Evolutionary conservation across 2,797 vertebrate species (phyloP), one percentile per base, ranked within the genome.

Genomic region (Tenualosa thibaudeaui): DNA sequence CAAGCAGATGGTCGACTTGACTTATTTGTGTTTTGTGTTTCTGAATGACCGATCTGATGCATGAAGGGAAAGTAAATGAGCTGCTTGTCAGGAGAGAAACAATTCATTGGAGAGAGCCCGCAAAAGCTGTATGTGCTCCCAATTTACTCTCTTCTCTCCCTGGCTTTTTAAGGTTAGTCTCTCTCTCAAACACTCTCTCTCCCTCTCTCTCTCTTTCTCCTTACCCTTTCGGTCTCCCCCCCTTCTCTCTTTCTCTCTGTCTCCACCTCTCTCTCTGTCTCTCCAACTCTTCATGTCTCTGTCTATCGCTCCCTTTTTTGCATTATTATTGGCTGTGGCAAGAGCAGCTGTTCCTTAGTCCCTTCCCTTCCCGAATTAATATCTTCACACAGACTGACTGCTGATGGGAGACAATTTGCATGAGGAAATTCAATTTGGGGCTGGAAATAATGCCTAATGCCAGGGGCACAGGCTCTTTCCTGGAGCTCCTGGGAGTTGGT

Each of bases 1-100:
- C 98, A 99, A 99, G 97, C 98, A 99, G 98, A 99, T 99, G 98
- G 98, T 99, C 95, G 96, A 96, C 97, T 98, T 99, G 97, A 98
- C 98, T 99, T 99, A 98, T 98, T 98, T 99, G 97, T 97, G 96
- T 98, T 98, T 97, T 97, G 97, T 98, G 97, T 98, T 98, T 97
- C 97, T 98, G 97, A 99, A 98, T 99, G 98, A 99, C 98, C 98
- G 97, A 99, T 99, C 97, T 97, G 97, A 97, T 97, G 97, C 98
- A 99, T 98, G 98, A 99, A 97, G 98, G 97, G 97, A 99, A 98
- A 97, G 94, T 97, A 97, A 98, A 99, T 99, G 97, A 99, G 98
- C 96, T 98, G 98, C 97, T 97, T 98, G 97, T 98, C 97, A 98
- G 96, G 96, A 96, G 97, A 94, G 93, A 95, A 96, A 97, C 97